Evolutionary conservation across 2,797 vertebrate genomes (phyloP), one percentile per base, ranked within the genome.

Genomic region (Leptoclinus maculatus): DNA sequence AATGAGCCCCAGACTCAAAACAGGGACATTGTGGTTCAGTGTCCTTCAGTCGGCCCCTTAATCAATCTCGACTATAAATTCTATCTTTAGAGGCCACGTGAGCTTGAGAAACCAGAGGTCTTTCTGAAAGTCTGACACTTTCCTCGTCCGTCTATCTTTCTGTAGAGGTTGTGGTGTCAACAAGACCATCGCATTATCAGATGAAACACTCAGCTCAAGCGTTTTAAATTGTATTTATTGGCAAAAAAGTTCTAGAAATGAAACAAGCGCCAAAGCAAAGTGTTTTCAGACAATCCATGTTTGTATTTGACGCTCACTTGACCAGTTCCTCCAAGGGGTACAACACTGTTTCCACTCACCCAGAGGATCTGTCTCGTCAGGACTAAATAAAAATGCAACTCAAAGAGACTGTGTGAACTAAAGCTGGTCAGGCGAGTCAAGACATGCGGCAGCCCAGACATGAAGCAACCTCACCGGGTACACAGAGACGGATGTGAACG

Each of bases 401-500:
- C 38, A 71, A 72, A 60, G 27, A 80, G 58, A 66, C 47, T 62
- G 45, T 32, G 43, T 67, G 75, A 83, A 85, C 71, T 71, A 34
- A 78, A 83, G 62, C 71, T 75, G 51, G 62, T 21, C 60, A 64
- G 67, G 58, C 90, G 32, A 80, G 92, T 80, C 29, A 9, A 86
- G 73, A 82, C 91, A 84, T 7, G 88, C 8, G 1, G 58, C 41
- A 21, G 57, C 54, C 16, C 56, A 45, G 81, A 77, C 56, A 43
- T 67, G 60, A 78, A 78, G 83, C 82, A 72, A 76, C 74, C 76
- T 65, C 45, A 62, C 36, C 58, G 76, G 76, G 79, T 86, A 62
- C 56, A 53, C 53, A 64, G 54, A 45, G 62, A 68, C 19, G 0
- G 21, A 7, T 54, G 16, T 41, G 69, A 79, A n/a, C 5, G 21